A percentile compares a stretch with the other conserved stretches of the same genome.
Conservation (phyloP, 2,797 vertebrate genomes). For the Thripadectes ignobilis region DNA sequence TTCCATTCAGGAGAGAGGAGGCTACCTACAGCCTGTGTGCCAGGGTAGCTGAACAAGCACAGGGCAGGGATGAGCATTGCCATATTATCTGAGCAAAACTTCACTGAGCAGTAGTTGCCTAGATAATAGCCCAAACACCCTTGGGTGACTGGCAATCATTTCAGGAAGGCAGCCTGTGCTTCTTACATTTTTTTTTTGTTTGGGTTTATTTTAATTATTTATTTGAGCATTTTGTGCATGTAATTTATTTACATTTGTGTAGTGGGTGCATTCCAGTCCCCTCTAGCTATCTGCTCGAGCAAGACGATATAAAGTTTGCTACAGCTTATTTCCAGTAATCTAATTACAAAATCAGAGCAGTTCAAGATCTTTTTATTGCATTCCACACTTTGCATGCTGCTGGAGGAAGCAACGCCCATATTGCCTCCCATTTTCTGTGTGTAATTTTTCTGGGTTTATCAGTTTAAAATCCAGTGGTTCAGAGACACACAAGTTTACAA, state of each 20-base stretch:
- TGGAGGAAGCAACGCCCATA: neutral
- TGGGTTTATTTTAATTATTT: neutral
- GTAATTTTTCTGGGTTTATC: neutral
- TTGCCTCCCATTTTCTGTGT: neutral
- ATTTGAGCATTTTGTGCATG: neutral
- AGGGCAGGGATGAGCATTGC: neutral
- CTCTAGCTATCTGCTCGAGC: neutral
- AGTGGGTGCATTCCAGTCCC: neutral
- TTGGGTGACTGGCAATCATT: neutral
- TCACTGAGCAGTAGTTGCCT: neutral
- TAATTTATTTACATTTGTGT: neutral
- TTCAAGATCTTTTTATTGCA: neutral
- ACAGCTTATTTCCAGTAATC: neutral
- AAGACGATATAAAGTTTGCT: neutral
- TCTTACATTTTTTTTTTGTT: neutral
- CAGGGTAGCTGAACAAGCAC: neutral
- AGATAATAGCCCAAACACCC: neutral
- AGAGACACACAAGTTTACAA: neutral
- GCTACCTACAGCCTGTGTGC: neutral
- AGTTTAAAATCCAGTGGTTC: neutral
- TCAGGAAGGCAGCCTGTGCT: neutral
- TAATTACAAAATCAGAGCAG: neutral
- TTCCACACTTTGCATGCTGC: neutral
- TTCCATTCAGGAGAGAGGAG: neutral
- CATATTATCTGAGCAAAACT: neutral